A percentile compares a stretch with the other conserved stretches of the same genome.
phyloP scores from a whole-genome alignment of 1,140 invertebrate genomes.

The Anthonomus grandis region DNA sequence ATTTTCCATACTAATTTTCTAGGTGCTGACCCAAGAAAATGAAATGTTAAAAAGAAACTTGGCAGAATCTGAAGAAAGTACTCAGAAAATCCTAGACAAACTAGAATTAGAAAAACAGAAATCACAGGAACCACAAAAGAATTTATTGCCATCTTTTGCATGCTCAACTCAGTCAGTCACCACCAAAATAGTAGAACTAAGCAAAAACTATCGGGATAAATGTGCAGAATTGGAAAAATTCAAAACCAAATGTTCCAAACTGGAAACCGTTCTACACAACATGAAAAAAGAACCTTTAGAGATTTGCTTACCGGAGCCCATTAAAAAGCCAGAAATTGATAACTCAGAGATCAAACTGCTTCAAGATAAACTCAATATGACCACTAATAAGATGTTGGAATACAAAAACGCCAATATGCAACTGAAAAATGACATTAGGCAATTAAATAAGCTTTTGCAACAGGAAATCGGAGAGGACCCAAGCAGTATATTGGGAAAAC shows the following conservation, averaged over 20 bases:
- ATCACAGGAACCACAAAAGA: too few species aligned
- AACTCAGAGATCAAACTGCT: slow-evolving; percentile 53
- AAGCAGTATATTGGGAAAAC: slow-evolving; percentile 32
- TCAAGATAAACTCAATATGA: slow-evolving; percentile 56
- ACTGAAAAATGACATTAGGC: slow-evolving; percentile 60
- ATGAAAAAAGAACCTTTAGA: slow-evolving; percentile 3
- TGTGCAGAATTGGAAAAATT: slow-evolving; percentile 47
- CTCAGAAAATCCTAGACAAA: too few species aligned
- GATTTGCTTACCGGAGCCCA: not conserved
- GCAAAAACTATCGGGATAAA: slow-evolving; percentile 51
- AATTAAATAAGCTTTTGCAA: slow-evolving; percentile 61
- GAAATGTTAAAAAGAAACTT: too few species aligned
- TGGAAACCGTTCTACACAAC: slow-evolving; percentile 39
- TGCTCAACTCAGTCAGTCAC: too few species aligned
- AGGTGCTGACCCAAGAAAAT: too few species aligned
- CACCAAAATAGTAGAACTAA: slow-evolving; percentile 51
- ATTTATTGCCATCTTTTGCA: too few species aligned
- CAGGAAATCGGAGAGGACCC: slow-evolving; percentile 63
- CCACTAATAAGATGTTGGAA: slow-evolving; percentile 64
- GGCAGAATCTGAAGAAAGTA: too few species aligned
- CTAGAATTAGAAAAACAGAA: too few species aligned
- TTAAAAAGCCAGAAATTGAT: not conserved
- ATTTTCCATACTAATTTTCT: too few species aligned
- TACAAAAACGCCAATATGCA: slow-evolving; percentile 62
- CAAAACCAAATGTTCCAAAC: slow-evolving; percentile 46